Evolutionary conservation across 2,797 vertebrate species (phyloP), one percentile per base, ranked within the genome.

Genomic region (Crocidura indochinensis): DNA sequence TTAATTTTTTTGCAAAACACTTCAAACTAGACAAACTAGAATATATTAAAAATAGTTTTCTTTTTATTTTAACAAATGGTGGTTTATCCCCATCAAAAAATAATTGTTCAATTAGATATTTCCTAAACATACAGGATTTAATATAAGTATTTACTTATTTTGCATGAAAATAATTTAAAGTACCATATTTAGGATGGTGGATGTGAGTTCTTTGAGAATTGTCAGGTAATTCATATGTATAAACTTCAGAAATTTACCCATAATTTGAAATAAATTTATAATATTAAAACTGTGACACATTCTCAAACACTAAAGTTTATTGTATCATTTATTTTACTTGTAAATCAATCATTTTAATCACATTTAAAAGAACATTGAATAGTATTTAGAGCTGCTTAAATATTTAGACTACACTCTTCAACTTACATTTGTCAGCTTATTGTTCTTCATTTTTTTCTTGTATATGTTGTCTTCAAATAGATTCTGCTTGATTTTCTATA

Each of bases 1-100:
- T 53, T 88, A 38, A 15, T 72, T 92, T 84, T 90, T 67, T 85
- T 82, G 0, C 83, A 79, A 20, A 93, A 77, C 27, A 88, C 27
- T 72, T 75, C 71, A 15, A 87, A 78, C 47, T 73, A 44, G n/a
- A 73, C 12, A 74, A 78, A 79, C 65, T 62, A 56, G 10, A 82
- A 73, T 69, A 46, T 85, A 67, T 85, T 83, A 68, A 73, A 79
- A 82, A 75, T 65, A 75, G 1, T 26, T 12, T 22, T 67, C 24
- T 91, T 38, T 53, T 53, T 14, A n/a, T 46, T 75, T 71, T 46
- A 67, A 26, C 27, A 80, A 62, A 68, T 87, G 11, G 22, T 72
- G 12, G 6, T 73, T 83, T 46, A 60, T 24, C 64, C 64, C 64
- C 24, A 20, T 62, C n/a, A 9, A 31, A 15, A 56, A 89, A 65